Base-by-base conservation (phyloP, 2,888 invertebrate genomes). In the Nasonia oneida region DNA sequence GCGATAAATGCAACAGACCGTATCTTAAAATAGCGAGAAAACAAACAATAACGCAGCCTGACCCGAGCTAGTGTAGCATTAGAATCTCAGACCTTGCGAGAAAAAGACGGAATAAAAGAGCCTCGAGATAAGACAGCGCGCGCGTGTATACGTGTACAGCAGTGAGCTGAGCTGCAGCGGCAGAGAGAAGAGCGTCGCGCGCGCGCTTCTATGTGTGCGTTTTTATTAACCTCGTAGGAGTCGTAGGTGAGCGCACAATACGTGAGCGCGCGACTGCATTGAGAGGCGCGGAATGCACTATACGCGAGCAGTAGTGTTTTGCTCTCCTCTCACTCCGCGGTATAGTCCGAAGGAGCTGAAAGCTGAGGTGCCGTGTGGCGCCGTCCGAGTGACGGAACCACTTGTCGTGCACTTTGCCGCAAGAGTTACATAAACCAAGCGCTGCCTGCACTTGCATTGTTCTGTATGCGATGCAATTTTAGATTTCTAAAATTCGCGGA, bases 321-420 rank as follows among this genome's bases (percentile, higher is more conserved):
- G 73, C 78, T 73, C 76, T 75, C 37, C 64, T 47, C 75, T n/a
- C 42, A 39, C 47, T 78, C 76, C 12, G 23, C 29, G 29, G 29
- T n/a, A 29, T 42, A n/a, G 29, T 29, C 29, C 50, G 39, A 23
- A 23, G 39, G 39, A 73, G 81, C 57, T 61, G 29, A 81, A 61
- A 42, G 64, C 15, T n/a, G 29, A 39, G 82, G 64, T 82, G 64
- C 81, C 50, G 81, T 82, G 75, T 64, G 64, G 81, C 39, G 71
- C 71, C 71, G 39, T 39, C 64, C 73, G 61, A 81, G n/a, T 47
- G 81, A 81, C 76, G 78, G 78, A 84, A 84, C 78, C 83, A 84
- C 83, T 83, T 83, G 83, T 82, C 82, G 76, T 70, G 47, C 70
- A 39, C 37, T 61, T 61, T n/a, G 57, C 23, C 23, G 57, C 10